Percentiles rank a stretch among this genome's conserved stretches.
Evolutionary conservation across 2,797 vertebrate species (phyloP).

Genomic region (Acridotheres tristis): DNA sequence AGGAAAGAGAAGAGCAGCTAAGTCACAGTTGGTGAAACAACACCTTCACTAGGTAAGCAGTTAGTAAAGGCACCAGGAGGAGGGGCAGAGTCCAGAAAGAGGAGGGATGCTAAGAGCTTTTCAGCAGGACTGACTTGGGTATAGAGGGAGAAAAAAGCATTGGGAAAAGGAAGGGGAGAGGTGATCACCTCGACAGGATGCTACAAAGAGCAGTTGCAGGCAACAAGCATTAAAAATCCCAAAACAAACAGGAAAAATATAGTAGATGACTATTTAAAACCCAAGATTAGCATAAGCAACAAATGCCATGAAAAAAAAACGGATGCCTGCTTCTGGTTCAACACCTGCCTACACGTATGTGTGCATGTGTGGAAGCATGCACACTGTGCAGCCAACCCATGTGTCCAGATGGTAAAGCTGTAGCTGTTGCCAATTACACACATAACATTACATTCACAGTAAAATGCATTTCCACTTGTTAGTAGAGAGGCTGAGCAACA

Average conservation of each 20-base stretch:
- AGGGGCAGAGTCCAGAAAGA: neutral
- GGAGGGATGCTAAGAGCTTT: neutral
- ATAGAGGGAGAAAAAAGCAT: neutral
- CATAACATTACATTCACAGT: neutral
- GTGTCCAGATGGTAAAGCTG: neutral
- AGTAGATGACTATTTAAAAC: constrained; percentile 14
- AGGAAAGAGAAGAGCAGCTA: constrained; percentile 21
- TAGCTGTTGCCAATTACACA: neutral
- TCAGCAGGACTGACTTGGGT: neutral
- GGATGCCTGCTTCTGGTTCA: neutral
- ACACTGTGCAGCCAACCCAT: neutral
- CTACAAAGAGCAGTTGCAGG: constrained; percentile 40
- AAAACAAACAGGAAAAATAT: neutral
- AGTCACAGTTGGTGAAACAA: neutral
- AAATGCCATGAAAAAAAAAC: neutral
- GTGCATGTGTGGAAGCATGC: accelerated
- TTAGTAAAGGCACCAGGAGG: neutral
- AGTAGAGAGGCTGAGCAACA: neutral
- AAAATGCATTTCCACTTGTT: neutral
- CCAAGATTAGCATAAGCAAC: constrained; percentile 20
- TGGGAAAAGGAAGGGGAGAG: neutral
- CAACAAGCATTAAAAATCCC: constrained; percentile 34
- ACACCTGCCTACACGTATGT: neutral
- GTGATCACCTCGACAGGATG: neutral
- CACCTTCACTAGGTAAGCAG: neutral